phyloP scores from a whole-genome alignment of 1,140 invertebrate genomes.

The Pseudoatta argentina region DNA sequence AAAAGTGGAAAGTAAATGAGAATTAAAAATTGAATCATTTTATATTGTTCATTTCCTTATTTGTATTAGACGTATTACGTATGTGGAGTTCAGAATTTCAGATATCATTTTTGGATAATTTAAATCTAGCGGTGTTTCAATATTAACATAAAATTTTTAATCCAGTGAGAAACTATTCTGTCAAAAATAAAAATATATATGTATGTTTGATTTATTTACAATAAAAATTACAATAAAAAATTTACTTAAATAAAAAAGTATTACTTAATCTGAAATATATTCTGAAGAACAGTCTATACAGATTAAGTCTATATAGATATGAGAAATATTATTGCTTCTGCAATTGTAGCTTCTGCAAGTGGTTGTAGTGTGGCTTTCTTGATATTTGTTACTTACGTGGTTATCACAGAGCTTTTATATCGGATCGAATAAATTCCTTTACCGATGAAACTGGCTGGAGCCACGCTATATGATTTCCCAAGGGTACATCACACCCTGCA shows the following conservation, averaged over 20 bases:
- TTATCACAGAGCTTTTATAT: conserved; percentile 71
- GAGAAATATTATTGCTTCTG: not conserved
- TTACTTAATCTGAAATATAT: not conserved
- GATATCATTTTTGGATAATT: not conserved
- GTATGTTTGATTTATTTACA: too few relatives aligned
- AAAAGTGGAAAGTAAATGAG: not conserved
- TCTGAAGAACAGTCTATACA: not conserved
- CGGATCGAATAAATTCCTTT: conserved; percentile 69
- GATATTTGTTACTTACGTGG: conserved; percentile 60
- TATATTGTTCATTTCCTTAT: too few relatives aligned
- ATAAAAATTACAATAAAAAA: too few relatives aligned
- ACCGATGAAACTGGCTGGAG: conserved; percentile 19
- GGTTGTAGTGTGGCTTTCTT: conserved; percentile 33
- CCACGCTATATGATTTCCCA: conserved; percentile 72
- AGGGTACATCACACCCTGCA: conserved; percentile 53
- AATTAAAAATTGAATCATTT: conserved; percentile 26
- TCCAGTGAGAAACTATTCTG: not conserved
- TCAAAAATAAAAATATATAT: too few relatives aligned
- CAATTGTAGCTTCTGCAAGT: conserved; percentile 1
- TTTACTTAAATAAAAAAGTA: too few relatives aligned
- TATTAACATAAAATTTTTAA: not conserved
- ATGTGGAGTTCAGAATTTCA: too few relatives aligned
- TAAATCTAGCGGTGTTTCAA: not conserved
- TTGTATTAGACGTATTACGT: too few relatives aligned
- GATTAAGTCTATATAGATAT: not conserved